phyloP scores from a whole-genome alignment of 2,888 invertebrate genomes.

The Pyrocoelia pectoralis region DNA sequence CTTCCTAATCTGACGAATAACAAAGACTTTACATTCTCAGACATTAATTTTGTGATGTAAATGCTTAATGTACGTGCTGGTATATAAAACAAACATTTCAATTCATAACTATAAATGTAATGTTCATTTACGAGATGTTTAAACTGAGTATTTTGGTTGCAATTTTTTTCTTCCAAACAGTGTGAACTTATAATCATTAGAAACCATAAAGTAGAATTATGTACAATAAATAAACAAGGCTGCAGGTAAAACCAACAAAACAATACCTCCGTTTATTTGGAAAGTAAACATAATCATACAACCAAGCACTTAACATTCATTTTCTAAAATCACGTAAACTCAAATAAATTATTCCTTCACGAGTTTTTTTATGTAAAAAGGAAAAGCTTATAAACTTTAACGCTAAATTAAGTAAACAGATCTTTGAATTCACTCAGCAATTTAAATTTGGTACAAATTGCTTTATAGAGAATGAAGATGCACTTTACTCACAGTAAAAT shows the following conservation, averaged over 20 bases:
- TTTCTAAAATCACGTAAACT: neutral
- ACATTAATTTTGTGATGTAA: constrained; percentile 30
- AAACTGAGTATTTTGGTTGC: too few species aligned
- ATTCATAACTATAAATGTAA: constrained; percentile 5
- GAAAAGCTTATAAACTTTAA: constrained; percentile 8
- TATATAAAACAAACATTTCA: constrained; percentile 15
- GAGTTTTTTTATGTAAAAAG: neutral
- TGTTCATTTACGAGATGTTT: neutral
- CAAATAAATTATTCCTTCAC: constrained; percentile 6
- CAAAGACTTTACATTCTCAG: constrained; percentile 35
- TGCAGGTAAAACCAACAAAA: constrained; percentile 13
- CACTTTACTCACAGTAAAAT: constrained; percentile 27
- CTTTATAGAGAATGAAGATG: constrained; percentile 13
- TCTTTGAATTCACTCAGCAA: neutral
- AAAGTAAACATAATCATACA: constrained; percentile 15
- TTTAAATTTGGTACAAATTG: constrained; percentile 8
- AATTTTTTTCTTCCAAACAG: neutral
- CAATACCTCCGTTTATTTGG: constrained; percentile 15
- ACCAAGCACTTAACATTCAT: neutral
- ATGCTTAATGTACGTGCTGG: constrained; percentile 18
- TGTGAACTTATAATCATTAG: constrained; percentile 12
- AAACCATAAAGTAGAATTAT: constrained; percentile 16
- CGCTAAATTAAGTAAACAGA: constrained; percentile 14
- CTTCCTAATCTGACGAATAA: constrained; percentile 49
- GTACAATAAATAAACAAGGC: constrained; percentile 16